Conservation (phyloP, 2,797 vertebrate genomes). For the Heliangelus exortis region DNA sequence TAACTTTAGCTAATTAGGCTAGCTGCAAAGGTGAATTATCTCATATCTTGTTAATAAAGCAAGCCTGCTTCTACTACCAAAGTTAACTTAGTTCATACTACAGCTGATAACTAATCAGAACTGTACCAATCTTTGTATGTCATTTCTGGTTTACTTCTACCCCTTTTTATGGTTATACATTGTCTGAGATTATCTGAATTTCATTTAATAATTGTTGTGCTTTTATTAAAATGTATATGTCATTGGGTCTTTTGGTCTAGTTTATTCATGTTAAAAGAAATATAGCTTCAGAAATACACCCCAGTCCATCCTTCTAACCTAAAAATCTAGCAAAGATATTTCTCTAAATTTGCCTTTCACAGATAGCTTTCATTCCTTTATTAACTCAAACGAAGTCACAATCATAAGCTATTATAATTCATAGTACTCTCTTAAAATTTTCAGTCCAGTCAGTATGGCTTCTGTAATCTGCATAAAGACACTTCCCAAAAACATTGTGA, state of each 20-base stretch:
- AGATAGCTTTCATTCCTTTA: not conserved
- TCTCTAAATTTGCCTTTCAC: not conserved
- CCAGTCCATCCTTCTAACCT: not conserved
- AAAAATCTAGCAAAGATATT: not conserved
- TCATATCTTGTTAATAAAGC: not conserved
- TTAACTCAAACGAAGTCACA: not conserved
- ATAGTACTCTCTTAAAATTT: not conserved
- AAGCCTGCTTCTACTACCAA: not conserved
- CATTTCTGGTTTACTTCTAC: not conserved
- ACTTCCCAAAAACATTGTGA: not conserved
- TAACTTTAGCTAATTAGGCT: not conserved
- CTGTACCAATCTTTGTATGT: not conserved
- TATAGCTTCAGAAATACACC: not conserved
- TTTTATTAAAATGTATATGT: rapidly evolving
- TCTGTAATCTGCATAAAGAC: not conserved
- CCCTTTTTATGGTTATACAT: not conserved
- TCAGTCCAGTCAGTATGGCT: not conserved
- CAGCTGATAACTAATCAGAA: not conserved
- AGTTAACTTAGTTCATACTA: not conserved
- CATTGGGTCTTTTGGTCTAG: not conserved
- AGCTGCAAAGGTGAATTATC: not conserved
- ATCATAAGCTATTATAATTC: not conserved
- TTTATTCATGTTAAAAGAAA: not conserved
- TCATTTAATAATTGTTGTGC: not conserved
- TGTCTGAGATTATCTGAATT: not conserved